phyloP scores from a whole-genome alignment of 2,797 vertebrate species.

The Crocidura indochinensis region DNA sequence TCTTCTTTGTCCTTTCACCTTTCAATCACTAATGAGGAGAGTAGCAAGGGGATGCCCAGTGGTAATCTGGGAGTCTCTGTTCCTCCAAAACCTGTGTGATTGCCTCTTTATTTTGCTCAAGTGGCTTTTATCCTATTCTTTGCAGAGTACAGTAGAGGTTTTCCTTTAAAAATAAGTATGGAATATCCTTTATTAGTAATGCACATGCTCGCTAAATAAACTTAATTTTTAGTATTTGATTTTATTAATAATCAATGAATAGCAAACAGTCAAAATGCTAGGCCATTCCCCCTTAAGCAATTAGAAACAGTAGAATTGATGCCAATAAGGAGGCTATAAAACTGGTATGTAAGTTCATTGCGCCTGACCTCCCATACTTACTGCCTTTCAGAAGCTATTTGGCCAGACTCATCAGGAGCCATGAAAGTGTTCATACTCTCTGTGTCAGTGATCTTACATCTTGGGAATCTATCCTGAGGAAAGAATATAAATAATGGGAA shows the following conservation, averaged over 20 bases:
- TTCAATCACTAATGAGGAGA: background rate
- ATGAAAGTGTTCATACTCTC: slow-evolving; percentile 57
- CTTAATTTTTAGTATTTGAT: slow-evolving; percentile 36
- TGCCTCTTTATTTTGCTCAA: background rate
- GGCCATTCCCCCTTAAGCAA: background rate
- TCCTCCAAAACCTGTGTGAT: background rate
- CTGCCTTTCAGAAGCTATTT: slow-evolving; percentile 20
- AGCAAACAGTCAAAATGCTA: background rate
- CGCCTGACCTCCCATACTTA: background rate
- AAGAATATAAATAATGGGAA: slow-evolving; percentile 50
- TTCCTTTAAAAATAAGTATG: slow-evolving; percentile 8
- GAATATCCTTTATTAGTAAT: slow-evolving; percentile 41
- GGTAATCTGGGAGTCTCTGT: background rate
- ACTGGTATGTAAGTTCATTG: background rate
- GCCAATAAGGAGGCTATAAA: background rate
- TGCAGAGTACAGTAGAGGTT: background rate
- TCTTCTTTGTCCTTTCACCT: background rate
- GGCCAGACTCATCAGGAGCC: background rate
- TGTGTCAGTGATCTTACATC: slow-evolving; percentile 26
- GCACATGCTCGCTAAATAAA: slow-evolving; percentile 24
- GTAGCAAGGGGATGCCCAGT: background rate
- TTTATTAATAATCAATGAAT: slow-evolving; percentile 33
- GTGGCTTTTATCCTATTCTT: slow-evolving; percentile 22
- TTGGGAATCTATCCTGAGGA: slow-evolving; percentile 55
- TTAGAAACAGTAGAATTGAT: slow-evolving; percentile 8